These are phyloP conservation scores for Ptilonorhynchus violaceus DNA, from an alignment of 2,113 vertebrate species.

Conservation along the genomic window DNA sequence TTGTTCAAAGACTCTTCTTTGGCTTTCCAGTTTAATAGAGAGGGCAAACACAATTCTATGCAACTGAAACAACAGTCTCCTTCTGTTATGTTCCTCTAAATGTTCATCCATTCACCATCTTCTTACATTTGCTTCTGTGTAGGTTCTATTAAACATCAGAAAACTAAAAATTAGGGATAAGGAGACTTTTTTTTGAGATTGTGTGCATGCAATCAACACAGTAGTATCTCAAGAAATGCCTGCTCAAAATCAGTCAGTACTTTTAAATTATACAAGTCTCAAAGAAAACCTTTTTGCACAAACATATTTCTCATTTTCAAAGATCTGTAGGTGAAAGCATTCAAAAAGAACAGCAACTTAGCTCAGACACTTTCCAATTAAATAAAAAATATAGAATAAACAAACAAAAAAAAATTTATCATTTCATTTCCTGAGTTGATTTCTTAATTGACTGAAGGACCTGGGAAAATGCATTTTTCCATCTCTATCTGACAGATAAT, in stretches of 20 bases:
- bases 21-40: background rate
- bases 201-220: background rate
- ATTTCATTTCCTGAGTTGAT: background rate
- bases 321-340: background rate
- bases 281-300: background rate
- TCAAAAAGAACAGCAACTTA: background rate
- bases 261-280: background rate
- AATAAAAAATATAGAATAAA: background rate
- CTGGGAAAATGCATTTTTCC: background rate
- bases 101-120: background rate
- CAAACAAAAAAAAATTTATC: background rate
- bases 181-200: background rate
- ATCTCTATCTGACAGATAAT: background rate
- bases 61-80: background rate
- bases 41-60: background rate
- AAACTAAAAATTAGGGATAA: background rate
- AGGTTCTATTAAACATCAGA: background rate
- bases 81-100: background rate
- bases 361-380: background rate
- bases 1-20: background rate
- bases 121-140: background rate
- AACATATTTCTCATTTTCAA: background rate
- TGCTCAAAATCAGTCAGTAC: background rate
- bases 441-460: background rate
- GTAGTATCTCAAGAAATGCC: background rate